Conservation (phyloP, 2,113 vertebrate species). For the Lamprotornis superbus region DNA sequence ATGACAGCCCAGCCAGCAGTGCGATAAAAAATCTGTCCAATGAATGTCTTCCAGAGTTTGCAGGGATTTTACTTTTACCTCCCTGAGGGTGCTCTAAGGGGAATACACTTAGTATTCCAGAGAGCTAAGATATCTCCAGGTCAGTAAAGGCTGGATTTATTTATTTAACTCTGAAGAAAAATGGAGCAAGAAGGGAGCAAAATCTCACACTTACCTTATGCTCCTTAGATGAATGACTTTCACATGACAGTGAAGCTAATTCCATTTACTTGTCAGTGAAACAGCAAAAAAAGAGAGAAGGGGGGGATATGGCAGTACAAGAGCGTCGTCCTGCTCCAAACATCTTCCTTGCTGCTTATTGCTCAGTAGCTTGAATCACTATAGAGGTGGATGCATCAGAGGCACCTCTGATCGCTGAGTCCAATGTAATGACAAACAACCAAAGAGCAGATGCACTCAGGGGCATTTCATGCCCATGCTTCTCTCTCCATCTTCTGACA, state of each 20-base stretch:
- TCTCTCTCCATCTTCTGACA: background rate
- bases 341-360: background rate
- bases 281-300: background rate
- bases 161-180: background rate
- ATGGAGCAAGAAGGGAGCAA: background rate
- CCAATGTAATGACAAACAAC: background rate
- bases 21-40: background rate
- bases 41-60: background rate
- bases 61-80: background rate
- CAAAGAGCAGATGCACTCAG: background rate
- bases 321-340: background rate
- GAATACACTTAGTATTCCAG: background rate
- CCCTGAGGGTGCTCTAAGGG: background rate
- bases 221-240: background rate
- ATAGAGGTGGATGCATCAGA: rapidly evolving
- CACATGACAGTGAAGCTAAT: background rate
- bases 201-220: background rate
- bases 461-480: background rate
- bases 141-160: background rate
- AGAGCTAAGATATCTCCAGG: background rate
- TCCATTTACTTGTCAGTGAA: background rate
- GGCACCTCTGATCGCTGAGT: background rate
- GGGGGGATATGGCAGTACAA: background rate
- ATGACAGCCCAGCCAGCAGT: background rate
- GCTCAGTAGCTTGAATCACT: background rate